Conservation (phyloP, 1,140 invertebrate genomes). For the Hormaphis cornu region DNA sequence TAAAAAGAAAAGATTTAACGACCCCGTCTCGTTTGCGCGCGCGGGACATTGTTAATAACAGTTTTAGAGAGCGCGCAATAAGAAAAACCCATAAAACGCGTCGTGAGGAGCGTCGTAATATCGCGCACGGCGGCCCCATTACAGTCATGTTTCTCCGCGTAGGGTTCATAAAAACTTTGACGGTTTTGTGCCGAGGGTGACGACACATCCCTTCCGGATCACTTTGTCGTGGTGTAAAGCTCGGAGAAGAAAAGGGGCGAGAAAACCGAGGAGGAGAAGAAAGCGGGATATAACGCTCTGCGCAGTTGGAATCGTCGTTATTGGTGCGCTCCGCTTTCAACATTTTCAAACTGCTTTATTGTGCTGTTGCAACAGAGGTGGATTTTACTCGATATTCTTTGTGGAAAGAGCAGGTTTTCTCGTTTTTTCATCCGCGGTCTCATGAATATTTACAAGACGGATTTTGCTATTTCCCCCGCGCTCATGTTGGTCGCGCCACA, state of each 20-base stretch:
- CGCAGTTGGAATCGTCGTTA: constrained; percentile 20
- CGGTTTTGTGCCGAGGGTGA: neutral
- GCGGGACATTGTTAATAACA: constrained; percentile 30
- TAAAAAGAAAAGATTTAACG: constrained; percentile 29
- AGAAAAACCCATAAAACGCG: constrained; percentile 25
- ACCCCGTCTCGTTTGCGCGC: neutral
- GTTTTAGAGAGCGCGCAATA: constrained; percentile 26
- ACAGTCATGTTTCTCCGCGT: neutral
- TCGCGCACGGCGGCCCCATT: constrained; percentile 11
- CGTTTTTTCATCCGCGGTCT: neutral
- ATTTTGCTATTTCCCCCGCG: constrained; percentile 21
- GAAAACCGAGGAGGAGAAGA: neutral
- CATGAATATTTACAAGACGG: constrained; percentile 30
- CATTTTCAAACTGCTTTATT: constrained; percentile 31
- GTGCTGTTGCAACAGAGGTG: constrained; percentile 16
- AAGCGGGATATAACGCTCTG: constrained; percentile 16
- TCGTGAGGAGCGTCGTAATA: neutral
- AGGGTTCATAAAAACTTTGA: constrained; percentile 26
- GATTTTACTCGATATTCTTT: constrained; percentile 14
- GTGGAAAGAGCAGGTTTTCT: constrained; percentile 14
- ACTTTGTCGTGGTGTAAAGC: constrained; percentile 25
- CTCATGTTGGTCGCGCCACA: constrained; percentile 9
- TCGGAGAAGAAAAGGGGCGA: constrained; percentile 2
- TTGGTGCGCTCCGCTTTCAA: constrained; percentile 28
- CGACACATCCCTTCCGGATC: constrained; percentile 25